Evolutionary conservation across 2,888 invertebrate species (phyloP).

Genomic region (Aphodius granarius): DNA sequence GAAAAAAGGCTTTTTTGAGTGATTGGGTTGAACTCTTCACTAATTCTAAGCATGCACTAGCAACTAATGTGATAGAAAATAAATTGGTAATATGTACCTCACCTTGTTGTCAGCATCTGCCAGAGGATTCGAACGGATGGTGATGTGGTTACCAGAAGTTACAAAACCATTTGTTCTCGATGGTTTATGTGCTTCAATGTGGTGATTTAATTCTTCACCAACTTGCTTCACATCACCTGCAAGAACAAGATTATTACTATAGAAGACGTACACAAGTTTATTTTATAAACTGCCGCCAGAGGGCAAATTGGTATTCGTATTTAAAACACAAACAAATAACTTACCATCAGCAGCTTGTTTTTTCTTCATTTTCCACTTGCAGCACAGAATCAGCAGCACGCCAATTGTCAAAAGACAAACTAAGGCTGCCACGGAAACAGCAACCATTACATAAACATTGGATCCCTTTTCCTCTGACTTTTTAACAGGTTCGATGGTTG

Average conservation of each 20-base stretch:
- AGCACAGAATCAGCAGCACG: constrained; percentile 53
- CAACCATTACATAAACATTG: constrained; percentile 60
- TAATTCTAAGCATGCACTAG: not conserved
- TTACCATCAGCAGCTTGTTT: constrained; percentile 44
- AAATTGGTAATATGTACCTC: constrained; percentile 46
- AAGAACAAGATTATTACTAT: not conserved
- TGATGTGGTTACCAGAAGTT: constrained; percentile 56
- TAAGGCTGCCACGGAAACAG: constrained; percentile 58
- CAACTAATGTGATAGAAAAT: not conserved
- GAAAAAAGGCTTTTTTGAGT: not conserved
- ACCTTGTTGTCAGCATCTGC: constrained; percentile 71
- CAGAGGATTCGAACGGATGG: constrained; percentile 76
- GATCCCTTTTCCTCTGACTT: constrained; percentile 20
- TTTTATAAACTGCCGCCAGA: not conserved
- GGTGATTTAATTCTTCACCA: constrained; percentile 48
- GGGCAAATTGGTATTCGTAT: not conserved
- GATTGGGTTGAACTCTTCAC: not conserved
- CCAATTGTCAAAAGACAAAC: constrained; percentile 52
- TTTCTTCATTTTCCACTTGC: constrained; percentile 56
- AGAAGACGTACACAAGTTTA: not conserved
- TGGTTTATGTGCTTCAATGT: constrained; percentile 49
- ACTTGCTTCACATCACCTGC: constrained; percentile 45
- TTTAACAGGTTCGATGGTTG: constrained; percentile 25
- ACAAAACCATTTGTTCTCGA: constrained; percentile 49
- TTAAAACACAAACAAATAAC: constrained; percentile 1